A percentile compares a stretch with the other conserved stretches of the same genome.
Conservation (phyloP, 2,888 invertebrate species). For the Lampropteryx suffumata region DNA sequence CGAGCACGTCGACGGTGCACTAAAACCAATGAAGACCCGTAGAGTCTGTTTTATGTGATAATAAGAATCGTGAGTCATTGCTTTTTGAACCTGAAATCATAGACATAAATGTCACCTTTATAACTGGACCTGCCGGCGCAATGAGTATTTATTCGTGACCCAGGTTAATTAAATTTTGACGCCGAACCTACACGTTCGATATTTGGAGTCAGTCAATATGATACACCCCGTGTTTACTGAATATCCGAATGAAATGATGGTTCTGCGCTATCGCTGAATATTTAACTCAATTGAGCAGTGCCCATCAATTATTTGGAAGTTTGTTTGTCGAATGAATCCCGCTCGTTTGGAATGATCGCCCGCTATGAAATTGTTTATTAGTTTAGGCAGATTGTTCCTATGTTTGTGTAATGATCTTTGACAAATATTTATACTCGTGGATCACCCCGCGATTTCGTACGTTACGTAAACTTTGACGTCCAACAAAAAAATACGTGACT, state of each 20-base stretch:
- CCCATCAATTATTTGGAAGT: slow-evolving; percentile 34
- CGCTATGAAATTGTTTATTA: slow-evolving; percentile 35
- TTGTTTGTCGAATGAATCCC: slow-evolving; percentile 30
- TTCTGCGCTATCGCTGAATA: slow-evolving; percentile 35
- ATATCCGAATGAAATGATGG: slow-evolving; percentile 30
- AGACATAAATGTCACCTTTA: too few species aligned
- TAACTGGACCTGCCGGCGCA: too few species aligned
- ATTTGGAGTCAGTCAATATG: slow-evolving; percentile 22
- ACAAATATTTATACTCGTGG: slow-evolving; percentile 24
- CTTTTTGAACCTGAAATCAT: too few species aligned
- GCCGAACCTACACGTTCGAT: slow-evolving; percentile 40
- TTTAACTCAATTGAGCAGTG: slow-evolving; percentile 37
- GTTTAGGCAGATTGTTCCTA: slow-evolving; percentile 21
- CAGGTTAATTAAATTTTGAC: slow-evolving; percentile 66
- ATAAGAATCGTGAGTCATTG: too few species aligned
- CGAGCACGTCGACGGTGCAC: slow-evolving; percentile 31
- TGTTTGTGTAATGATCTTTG: slow-evolving; percentile 28
- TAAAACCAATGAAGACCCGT: slow-evolving; percentile 49
- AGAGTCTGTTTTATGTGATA: too few species aligned
- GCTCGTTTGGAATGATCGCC: slow-evolving; percentile 33
- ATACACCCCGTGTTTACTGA: slow-evolving; percentile 31
- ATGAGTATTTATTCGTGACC: slow-evolving; percentile 38
- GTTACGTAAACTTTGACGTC: too few species aligned
- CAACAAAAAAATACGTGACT: too few species aligned
- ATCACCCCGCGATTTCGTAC: too few species aligned